Evolutionary conservation across 2,888 invertebrate genomes (phyloP).

Genomic region (Mythimna vitellina): DNA sequence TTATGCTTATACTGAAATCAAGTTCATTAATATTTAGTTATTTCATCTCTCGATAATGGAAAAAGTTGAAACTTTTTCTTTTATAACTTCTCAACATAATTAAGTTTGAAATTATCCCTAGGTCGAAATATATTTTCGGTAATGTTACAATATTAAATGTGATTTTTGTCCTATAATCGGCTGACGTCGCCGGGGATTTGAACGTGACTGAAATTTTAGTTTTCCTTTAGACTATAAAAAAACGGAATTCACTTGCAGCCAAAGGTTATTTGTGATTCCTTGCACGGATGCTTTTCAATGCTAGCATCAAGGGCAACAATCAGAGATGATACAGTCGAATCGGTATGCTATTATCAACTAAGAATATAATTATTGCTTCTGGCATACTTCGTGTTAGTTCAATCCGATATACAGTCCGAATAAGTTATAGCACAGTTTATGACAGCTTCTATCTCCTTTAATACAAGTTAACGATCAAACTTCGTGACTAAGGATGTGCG

Average conservation of each 20-base stretch:
- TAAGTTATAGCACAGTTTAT: constrained; percentile 69
- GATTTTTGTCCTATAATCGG: constrained; percentile 46
- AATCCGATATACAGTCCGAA: constrained; percentile 60
- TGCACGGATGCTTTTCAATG: constrained; percentile 73
- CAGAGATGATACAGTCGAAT: constrained; percentile 75
- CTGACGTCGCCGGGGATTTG: constrained; percentile 44
- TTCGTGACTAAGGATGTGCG: constrained; percentile 70
- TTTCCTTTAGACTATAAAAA: constrained; percentile 71
- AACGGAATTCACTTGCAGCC: constrained; percentile 71
- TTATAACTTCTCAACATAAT: constrained; percentile 15
- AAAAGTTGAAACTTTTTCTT: constrained; percentile 31
- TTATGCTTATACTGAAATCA: background rate
- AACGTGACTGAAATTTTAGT: constrained; percentile 75
- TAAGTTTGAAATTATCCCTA: constrained; percentile 11
- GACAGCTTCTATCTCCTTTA: constrained; percentile 71
- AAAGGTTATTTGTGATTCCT: constrained; percentile 80
- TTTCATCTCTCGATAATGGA: constrained; percentile 24
- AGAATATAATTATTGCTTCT: constrained; percentile 30
- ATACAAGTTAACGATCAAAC: constrained; percentile 73
- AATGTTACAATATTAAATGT: constrained; percentile 34
- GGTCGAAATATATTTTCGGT: constrained; percentile 6
- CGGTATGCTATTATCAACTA: constrained; percentile 71
- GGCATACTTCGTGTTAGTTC: constrained; percentile 40
- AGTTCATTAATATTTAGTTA: constrained; percentile 20
- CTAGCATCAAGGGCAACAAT: constrained; percentile 77